A percentile compares a stretch with the other conserved stretches of the same genome.
Conservation (phyloP, 2,113 vertebrate species). For the Caranx melampygus region DNA sequence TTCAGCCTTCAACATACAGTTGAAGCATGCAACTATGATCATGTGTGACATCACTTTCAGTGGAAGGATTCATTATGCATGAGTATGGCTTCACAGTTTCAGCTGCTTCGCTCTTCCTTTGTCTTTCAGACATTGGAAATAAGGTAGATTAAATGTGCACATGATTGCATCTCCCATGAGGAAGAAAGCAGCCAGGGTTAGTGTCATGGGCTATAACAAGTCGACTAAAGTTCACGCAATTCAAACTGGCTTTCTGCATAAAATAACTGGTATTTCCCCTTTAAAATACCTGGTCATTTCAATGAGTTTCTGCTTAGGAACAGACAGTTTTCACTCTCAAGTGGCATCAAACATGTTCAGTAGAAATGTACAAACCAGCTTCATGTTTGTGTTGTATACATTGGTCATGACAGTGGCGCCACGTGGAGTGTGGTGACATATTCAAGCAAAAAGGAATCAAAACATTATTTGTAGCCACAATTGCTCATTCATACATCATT, state of each 20-base stretch:
- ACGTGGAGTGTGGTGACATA: conserved; percentile 27
- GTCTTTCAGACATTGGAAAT: conserved; percentile 1
- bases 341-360: conserved; percentile 71
- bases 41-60: background rate
- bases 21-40: conserved; percentile 31
- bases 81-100: conserved; percentile 8
- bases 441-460: conserved; percentile 10
- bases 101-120: conserved; percentile 9
- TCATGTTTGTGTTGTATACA: conserved; percentile 56
- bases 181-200: background rate
- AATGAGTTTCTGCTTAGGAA: conserved; percentile 68
- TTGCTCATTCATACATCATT: too few species aligned
- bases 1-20: conserved; percentile 24
- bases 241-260: conserved; percentile 30
- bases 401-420: conserved; percentile 49
- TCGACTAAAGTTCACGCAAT: background rate
- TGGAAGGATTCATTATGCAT: background rate
- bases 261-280: conserved; percentile 42
- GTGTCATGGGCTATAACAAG: conserved; percentile 4
- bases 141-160: background rate
- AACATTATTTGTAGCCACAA: conserved; percentile 11
- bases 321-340: conserved; percentile 74
- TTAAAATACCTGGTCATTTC: conserved; percentile 48
- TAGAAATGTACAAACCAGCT: conserved; percentile 60
- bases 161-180: background rate